These are phyloP conservation scores for Chironomus striatipennis DNA, from an alignment of 1,140 invertebrate genomes.

Conservation along the genomic window DNA sequence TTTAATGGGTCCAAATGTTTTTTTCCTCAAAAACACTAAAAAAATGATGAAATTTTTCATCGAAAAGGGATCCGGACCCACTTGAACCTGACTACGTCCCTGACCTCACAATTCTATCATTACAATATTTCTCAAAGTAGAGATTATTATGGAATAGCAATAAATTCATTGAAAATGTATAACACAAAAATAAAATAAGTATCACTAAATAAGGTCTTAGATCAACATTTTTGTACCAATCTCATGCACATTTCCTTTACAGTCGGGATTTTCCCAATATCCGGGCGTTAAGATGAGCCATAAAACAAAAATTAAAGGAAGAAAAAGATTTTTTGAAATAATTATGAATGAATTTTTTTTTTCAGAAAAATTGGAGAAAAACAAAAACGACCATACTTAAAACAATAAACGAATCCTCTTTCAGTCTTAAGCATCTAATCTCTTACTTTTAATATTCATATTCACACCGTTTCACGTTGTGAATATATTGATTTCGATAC, in stretches of 20 bases:
- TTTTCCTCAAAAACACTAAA: too few species aligned
- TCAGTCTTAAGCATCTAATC: background rate
- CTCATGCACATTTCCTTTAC: slow-evolving; percentile 3
- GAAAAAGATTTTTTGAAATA: background rate
- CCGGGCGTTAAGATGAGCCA: background rate
- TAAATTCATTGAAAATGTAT: slow-evolving; percentile 9
- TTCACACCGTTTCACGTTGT: too few species aligned
- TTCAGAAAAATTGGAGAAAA: too few species aligned
- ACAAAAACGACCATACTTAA: background rate
- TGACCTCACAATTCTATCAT: too few species aligned
- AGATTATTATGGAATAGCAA: background rate
- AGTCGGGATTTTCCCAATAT: slow-evolving; percentile 4
- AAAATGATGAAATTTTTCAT: too few species aligned
- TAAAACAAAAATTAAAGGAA: background rate
- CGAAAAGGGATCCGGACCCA: too few species aligned
- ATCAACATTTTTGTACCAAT: background rate
- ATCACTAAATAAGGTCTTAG: background rate
- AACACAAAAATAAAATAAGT: background rate
- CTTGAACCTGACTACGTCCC: too few species aligned
- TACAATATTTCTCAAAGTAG: too few species aligned
- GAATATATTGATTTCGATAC: too few species aligned
- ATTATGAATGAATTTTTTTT: background rate
- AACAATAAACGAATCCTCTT: slow-evolving; percentile 14
- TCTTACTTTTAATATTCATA: too few species aligned
- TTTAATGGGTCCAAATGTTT: too few species aligned